Percentiles rank a stretch among this genome's conserved stretches.
phyloP scores from a whole-genome alignment of 2,797 vertebrate species.

The Macrochelys suwanniensis region DNA sequence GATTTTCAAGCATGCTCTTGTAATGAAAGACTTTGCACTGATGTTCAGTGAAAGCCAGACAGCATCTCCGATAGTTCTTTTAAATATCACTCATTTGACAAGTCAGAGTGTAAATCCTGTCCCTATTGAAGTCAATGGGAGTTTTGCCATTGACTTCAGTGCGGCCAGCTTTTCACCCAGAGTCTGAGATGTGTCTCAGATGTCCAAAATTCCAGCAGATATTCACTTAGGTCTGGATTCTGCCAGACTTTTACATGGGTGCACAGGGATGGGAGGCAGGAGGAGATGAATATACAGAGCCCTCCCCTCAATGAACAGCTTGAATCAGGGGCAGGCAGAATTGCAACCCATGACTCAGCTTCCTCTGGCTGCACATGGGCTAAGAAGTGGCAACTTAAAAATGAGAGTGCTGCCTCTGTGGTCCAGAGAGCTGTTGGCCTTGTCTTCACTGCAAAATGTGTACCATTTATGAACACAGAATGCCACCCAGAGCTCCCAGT shows the following conservation, averaged over 20 bases:
- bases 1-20: neutral
- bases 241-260: neutral
- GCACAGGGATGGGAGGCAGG: neutral
- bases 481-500: neutral
- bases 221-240: neutral
- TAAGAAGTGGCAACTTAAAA: neutral
- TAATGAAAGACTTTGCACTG: neutral
- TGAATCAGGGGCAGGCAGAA: neutral
- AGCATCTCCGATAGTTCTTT: neutral
- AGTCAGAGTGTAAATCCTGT: neutral
- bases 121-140: neutral
- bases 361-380: neutral
- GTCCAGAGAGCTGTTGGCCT: neutral
- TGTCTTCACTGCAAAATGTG: neutral
- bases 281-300: neutral
- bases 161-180: neutral
- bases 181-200: neutral
- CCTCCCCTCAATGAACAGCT: neutral
- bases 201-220: neutral
- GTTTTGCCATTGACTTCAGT: neutral
- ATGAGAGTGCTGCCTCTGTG: neutral
- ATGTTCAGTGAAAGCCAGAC: neutral
- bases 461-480: neutral
- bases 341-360: neutral
- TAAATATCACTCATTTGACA: neutral